Percentiles rank a stretch among this genome's conserved stretches.
Conservation (phyloP, 2,888 invertebrate genomes). For the Drosophila cognata region DNA sequence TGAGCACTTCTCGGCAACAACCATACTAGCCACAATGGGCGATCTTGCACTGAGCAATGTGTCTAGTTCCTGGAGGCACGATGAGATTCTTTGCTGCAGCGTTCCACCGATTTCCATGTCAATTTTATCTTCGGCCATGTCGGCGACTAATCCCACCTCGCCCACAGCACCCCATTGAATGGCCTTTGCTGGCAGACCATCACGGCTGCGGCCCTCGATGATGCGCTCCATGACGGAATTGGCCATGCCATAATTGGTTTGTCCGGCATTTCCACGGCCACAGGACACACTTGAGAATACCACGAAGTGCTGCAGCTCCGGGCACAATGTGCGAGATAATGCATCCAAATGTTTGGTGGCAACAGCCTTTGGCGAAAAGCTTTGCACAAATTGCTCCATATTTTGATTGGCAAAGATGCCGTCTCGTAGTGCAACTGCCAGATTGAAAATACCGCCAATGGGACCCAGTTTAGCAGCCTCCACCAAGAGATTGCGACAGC, state of each 20-base stretch:
- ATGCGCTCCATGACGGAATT: slow-evolving; percentile 96
- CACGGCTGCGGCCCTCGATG: slow-evolving; percentile 89
- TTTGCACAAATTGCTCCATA: slow-evolving; percentile 88
- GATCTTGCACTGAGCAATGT: slow-evolving; percentile 89
- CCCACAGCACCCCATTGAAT: slow-evolving; percentile 98
- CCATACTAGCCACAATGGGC: slow-evolving; percentile 92
- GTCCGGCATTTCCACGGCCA: slow-evolving; percentile 96
- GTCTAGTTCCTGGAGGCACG: slow-evolving; percentile 91
- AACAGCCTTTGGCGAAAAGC: slow-evolving; percentile 91
- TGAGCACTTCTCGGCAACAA: slow-evolving; percentile 93
- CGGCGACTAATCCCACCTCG: slow-evolving; percentile 93
- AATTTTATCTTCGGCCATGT: slow-evolving; percentile 89
- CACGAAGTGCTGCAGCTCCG: slow-evolving; percentile 90
- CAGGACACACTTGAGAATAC: slow-evolving; percentile 96
- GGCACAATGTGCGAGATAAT: slow-evolving; percentile 87
- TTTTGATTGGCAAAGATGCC: slow-evolving; percentile 92
- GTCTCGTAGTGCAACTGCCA: slow-evolving; percentile 93
- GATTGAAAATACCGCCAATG: slow-evolving; percentile 94
- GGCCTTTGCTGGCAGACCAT: slow-evolving; percentile 92
- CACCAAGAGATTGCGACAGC: slow-evolving; percentile 89
- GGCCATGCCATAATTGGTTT: slow-evolving; percentile 93
- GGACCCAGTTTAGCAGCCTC: slow-evolving; percentile 88
- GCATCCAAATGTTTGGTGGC: slow-evolving; percentile 92
- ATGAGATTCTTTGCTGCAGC: slow-evolving; percentile 93
- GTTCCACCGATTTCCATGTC: slow-evolving; percentile 92